Evolutionary conservation across 2,888 invertebrate genomes (phyloP), one percentile per base, ranked within the genome.

Genomic region (Sphecodes monilicornis): DNA sequence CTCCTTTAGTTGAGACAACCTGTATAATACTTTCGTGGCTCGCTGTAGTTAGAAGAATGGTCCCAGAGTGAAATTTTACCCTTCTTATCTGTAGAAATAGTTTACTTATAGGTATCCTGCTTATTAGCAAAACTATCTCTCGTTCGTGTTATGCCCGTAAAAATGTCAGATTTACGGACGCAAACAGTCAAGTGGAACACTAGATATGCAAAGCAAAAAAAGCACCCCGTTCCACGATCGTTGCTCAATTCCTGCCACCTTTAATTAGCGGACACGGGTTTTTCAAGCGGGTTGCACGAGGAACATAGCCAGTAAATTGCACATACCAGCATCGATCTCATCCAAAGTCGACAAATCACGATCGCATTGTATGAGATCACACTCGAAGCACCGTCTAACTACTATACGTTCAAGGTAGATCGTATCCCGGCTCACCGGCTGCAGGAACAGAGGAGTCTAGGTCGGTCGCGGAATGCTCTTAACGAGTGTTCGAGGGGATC

Each of bases 401-500:
- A 75, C 72, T 32, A 76, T 78, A 76, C 46, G 72, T 70, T 60
- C 46, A 29, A 32, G 68, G 78, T 70, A 87, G 88, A 88, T 88
- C 79, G 88, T 89, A 88, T 89, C 90, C 88, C 32, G 57, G 68
- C 76, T 50, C 54, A 18, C 60, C 70, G 73, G 76, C 66, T 43
- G 81, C 76, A 78, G 78, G 81, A 72, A 85, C 86, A 81, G 81
- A 66, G 54, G 57, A 74, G 83, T 74, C 80, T 68, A 69, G 74
- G 70, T 54, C 70, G 77, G 68, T 70, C 69, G 80, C 74, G 87
- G 90, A 90, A 89, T 89, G 90, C 80, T 87, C 90, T 87, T 89
- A 90, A 89, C 89, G 89, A 89, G 89, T 85, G 81, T 85, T 82
- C 88, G 78, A 78, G 78, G 78, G 70, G 90, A 89, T 89, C 90